Evolutionary conservation across 2,797 vertebrate species (phyloP).

Genomic region (Parambassis ranga): DNA sequence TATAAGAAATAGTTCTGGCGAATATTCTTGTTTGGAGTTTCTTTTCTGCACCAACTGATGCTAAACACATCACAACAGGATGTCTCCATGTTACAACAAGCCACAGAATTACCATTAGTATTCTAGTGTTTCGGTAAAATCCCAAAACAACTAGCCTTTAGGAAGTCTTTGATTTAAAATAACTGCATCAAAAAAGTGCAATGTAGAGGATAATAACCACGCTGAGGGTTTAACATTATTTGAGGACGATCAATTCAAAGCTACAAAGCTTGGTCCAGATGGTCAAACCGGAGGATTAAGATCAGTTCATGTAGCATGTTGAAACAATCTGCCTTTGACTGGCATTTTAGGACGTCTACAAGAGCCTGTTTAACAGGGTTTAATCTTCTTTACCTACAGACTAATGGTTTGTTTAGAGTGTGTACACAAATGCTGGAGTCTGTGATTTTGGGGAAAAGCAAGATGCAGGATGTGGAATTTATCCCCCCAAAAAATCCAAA

Average conservation of each 20-base stretch:
- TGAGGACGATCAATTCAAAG: conserved; percentile 38
- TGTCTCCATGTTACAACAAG: too few species aligned
- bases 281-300: conserved; percentile 58
- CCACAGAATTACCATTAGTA: too few species aligned
- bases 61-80: not conserved
- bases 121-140: too few species aligned
- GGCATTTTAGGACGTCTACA: conserved; percentile 27
- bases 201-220: not conserved
- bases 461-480: too few species aligned
- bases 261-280: conserved; percentile 62
- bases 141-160: too few species aligned
- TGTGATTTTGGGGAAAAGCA: too few species aligned
- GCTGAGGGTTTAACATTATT: conserved; percentile 36
- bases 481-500: too few species aligned
- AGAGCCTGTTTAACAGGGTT: conserved; percentile 28
- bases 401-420: conserved; percentile 13
- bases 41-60: not conserved
- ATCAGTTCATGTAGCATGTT: conserved; percentile 62
- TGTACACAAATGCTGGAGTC: too few species aligned
- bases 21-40: too few species aligned
- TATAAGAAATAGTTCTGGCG: too few species aligned
- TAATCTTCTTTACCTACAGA: conserved; percentile 41
- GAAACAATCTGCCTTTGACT: conserved; percentile 50
- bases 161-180: too few species aligned
- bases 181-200: not conserved